Conservation (phyloP, 2,113 vertebrate genomes). For the Heterocephalus glaber region DNA sequence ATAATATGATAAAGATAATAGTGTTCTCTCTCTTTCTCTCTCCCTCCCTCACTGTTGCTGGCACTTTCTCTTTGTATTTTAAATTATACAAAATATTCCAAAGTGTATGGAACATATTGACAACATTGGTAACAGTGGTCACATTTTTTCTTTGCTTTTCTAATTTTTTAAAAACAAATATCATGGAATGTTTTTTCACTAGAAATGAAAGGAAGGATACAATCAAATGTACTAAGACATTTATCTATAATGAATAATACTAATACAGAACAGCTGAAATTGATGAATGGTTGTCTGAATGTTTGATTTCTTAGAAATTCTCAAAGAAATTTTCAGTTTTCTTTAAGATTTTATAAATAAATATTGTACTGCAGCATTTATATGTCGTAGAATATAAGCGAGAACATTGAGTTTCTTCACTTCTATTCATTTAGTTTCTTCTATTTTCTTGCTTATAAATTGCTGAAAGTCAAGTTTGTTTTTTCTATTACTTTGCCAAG, state of each 20-base stretch:
- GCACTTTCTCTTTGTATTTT: background rate
- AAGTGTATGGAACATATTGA: background rate
- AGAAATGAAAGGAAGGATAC: background rate
- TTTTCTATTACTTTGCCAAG: background rate
- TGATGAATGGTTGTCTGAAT: background rate
- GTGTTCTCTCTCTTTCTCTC: background rate
- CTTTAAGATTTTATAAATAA: background rate
- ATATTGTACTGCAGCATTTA: background rate
- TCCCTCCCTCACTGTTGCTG: too few relatives aligned
- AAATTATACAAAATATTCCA: background rate
- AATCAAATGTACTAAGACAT: background rate
- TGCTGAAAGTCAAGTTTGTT: background rate
- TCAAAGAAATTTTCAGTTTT: background rate
- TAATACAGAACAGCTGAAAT: background rate
- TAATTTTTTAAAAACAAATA: conserved; percentile 7
- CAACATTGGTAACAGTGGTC: background rate
- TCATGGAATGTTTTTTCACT: background rate
- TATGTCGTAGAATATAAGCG: conserved; percentile 23
- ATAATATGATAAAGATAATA: background rate
- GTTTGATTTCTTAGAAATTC: conserved; percentile 14
- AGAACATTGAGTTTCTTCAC: background rate
- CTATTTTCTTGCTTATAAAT: background rate
- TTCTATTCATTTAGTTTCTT: background rate
- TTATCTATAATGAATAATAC: background rate
- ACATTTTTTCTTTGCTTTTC: background rate